phyloP scores from a whole-genome alignment of 2,797 vertebrate species.

The Pangasius macronema region DNA sequence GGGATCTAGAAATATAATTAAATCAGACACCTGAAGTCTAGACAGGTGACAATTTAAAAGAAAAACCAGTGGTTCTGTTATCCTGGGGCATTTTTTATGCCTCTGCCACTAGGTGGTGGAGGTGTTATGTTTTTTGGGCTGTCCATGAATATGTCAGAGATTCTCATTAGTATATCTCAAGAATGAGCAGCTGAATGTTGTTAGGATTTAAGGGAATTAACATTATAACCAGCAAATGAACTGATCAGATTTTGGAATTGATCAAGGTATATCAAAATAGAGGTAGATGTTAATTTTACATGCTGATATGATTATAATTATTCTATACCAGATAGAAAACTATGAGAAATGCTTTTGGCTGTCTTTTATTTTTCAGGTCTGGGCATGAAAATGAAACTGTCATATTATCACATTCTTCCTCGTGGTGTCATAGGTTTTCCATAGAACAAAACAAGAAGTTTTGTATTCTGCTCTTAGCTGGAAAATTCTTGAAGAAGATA shows the following conservation, averaged over 20 bases:
- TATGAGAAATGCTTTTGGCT: not conserved
- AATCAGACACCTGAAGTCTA: not conserved
- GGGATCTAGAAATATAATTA: not conserved
- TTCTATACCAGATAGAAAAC: too few species aligned
- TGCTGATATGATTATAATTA: not conserved
- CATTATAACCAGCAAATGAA: too few species aligned
- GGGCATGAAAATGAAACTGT: not conserved
- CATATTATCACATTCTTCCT: not conserved
- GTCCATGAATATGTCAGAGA: not conserved
- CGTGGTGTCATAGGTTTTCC: not conserved
- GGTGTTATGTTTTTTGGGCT: not conserved
- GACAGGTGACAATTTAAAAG: too few species aligned
- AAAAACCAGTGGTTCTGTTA: too few species aligned
- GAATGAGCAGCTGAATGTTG: not conserved
- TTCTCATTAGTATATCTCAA: not conserved
- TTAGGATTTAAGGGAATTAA: not conserved
- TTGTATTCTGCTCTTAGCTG: slow-evolving; percentile 2
- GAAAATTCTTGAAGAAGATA: not conserved
- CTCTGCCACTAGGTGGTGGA: too few species aligned
- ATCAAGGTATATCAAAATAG: not conserved
- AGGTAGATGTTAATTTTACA: not conserved
- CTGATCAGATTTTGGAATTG: not conserved
- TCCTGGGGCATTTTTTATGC: too few species aligned
- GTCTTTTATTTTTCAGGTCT: not conserved
- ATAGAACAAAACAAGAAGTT: not conserved